Base-by-base conservation (phyloP, 2,797 vertebrate genomes). In the Brachyalestes nurse region DNA sequence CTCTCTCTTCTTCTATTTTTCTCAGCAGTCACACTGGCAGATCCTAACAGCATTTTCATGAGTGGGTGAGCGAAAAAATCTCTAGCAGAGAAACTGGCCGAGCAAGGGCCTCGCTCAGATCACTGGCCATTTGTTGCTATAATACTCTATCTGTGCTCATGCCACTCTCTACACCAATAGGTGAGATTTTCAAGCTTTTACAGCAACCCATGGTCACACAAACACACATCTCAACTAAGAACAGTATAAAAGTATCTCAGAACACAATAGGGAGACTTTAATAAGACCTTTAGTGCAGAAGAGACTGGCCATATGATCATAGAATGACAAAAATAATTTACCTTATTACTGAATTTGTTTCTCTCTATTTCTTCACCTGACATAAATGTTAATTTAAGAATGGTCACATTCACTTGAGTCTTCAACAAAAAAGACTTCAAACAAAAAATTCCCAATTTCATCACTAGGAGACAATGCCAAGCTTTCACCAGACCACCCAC, bases 1-100 rank as follows among this genome's bases (percentile, higher is more conserved):
- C n/a, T 13, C 25, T 62, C 38, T 55, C 69, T 25, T 7, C 38
- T 57, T 38, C 16, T 40, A 21, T 70, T 47, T 25, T 55, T 72
- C 25, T 53, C n/a, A 51, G 69, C 57, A 62, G 58, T 51, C 65
- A 67, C 58, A 72, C 21, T 60, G 72, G 28, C 28, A 75, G 57
- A 7, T 40, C 70, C 73, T 78, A 77, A 51, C 53, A 57, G 62
- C 60, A 17, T n/a, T 65, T 81, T 72, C 75, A 72, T 61, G 76
- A 82, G 49, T 66, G 79, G 72, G 62, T 64, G 42, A 79, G 61
- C 62, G n/a, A 81, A 70, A 51, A 76, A 19, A 60, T 53, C 75
- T 70, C 67, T 53, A 67, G 72, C 45, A 62, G n/a, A 69, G 51
- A 77, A 67, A 45, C 64, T 45, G 49, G 49, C 34, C 62, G 40